Conservation (phyloP, 2,797 vertebrate genomes). For the Hapalemur alaotrensis region DNA sequence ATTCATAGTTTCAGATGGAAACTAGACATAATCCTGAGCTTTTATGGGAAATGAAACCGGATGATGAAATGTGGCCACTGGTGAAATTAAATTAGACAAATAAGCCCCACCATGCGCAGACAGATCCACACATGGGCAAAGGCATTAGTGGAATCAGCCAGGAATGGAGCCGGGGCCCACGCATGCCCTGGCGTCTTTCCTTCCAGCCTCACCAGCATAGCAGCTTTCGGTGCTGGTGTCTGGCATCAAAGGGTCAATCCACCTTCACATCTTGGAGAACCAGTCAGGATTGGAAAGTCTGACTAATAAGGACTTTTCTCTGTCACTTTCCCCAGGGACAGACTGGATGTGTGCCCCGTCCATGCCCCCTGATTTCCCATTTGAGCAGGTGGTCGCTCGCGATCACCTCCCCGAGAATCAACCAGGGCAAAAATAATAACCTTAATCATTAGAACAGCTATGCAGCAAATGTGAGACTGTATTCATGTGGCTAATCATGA, state of each 20-base stretch:
- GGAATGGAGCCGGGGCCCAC: not conserved
- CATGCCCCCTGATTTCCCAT: too few species aligned
- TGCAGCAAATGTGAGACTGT: not conserved
- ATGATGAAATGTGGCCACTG: not conserved
- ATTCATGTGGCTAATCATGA: accelerated
- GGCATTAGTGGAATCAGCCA: accelerated
- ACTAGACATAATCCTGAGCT: not conserved
- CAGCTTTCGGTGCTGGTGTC: not conserved
- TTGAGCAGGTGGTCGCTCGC: not conserved
- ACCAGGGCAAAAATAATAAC: not conserved
- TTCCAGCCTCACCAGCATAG: not conserved
- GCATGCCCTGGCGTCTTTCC: not conserved
- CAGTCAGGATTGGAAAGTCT: not conserved
- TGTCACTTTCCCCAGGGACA: not conserved
- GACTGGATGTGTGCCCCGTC: not conserved
- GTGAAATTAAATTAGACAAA: not conserved
- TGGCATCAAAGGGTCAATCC: not conserved
- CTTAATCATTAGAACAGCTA: not conserved
- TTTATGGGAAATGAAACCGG: not conserved
- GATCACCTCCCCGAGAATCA: not conserved
- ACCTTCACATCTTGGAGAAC: not conserved
- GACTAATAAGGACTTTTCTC: not conserved
- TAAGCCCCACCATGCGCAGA: not conserved
- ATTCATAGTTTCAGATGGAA: constrained; percentile 47
- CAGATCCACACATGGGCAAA: not conserved